Percentiles rank a stretch among this genome's conserved stretches.
phyloP scores from a whole-genome alignment of 2,797 vertebrate genomes.

The Pteronotus mesoamericanus region DNA sequence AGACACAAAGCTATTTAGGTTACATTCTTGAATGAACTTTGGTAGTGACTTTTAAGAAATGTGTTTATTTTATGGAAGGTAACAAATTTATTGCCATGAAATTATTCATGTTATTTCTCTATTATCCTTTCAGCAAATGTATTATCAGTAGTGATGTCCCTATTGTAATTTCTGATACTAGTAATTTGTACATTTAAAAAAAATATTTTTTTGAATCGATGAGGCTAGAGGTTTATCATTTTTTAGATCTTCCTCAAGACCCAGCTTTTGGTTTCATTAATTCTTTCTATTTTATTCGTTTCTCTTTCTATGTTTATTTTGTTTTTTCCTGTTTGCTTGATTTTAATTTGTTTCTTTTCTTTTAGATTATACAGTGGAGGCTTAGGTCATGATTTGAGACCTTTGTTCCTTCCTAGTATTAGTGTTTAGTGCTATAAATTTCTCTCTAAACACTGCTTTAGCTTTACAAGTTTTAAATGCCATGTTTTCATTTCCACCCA shows the following conservation, averaged over 20 bases:
- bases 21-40: neutral
- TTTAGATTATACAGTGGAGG: neutral
- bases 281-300: neutral
- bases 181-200: neutral
- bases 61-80: neutral
- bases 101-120: neutral
- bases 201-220: neutral
- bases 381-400: neutral
- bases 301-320: neutral
- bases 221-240: neutral
- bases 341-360: neutral
- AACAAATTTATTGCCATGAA: neutral
- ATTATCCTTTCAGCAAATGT: neutral
- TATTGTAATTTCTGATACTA: neutral
- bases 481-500: neutral
- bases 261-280: neutral
- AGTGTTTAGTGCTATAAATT: neutral
- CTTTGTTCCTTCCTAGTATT: neutral
- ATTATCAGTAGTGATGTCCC: neutral
- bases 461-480: neutral
- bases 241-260: neutral
- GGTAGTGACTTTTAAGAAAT: neutral
- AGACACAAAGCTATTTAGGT: neutral
- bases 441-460: neutral
- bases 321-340: neutral